Conservation (phyloP, 2,113 vertebrate species). For the Haemorhous mexicanus region DNA sequence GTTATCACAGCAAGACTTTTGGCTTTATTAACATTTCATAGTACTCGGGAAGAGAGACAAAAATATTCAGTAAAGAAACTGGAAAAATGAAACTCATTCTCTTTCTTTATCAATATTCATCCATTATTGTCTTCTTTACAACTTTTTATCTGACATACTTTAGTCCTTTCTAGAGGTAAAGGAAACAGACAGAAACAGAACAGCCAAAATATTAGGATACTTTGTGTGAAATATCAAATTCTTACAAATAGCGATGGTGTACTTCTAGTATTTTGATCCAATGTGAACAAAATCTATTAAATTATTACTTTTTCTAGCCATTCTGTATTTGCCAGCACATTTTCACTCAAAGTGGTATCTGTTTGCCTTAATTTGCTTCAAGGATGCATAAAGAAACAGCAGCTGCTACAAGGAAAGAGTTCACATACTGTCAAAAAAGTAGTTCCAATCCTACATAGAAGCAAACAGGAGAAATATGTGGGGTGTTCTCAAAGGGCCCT, state of each 20-base stretch:
- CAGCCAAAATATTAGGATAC: not conserved
- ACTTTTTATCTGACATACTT: not conserved
- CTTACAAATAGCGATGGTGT: not conserved
- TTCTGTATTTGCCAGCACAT: not conserved
- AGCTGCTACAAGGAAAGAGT: not conserved
- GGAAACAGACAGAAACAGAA: not conserved
- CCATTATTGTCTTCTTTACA: not conserved
- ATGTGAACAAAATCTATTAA: not conserved
- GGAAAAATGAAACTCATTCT: not conserved
- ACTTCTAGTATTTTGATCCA: not conserved
- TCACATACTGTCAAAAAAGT: not conserved
- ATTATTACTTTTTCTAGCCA: not conserved
- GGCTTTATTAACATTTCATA: not conserved
- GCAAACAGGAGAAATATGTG: not conserved
- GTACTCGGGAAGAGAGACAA: not conserved
- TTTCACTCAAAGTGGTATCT: not conserved
- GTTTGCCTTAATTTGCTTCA: not conserved
- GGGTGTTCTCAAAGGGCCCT: not conserved
- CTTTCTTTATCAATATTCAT: not conserved
- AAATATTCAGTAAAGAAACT: not conserved
- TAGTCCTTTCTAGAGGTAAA: not conserved
- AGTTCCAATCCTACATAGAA: not conserved
- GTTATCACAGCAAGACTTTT: conserved; percentile 6
- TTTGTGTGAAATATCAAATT: not conserved
- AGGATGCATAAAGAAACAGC: not conserved